Conservation (phyloP, 2,888 invertebrate genomes). For the Athripsodes cinereus region DNA sequence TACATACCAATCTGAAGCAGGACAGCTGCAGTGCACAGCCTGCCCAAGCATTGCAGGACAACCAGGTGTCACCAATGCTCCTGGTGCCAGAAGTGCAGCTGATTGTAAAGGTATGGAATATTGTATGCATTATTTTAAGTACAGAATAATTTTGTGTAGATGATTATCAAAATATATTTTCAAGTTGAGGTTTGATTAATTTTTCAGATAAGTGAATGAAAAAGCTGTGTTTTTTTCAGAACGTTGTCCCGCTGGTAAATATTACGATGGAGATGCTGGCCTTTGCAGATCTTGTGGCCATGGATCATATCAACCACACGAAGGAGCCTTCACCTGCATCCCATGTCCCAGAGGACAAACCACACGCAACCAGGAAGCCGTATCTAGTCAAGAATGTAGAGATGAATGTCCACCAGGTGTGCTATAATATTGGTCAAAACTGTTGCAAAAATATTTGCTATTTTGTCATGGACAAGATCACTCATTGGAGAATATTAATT, state of each 20-base stretch:
- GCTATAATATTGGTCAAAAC: too few species aligned
- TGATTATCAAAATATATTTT: too few species aligned
- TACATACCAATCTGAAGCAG: conserved; percentile 89
- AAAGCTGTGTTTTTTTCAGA: conserved; percentile 57
- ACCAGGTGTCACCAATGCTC: conserved; percentile 79
- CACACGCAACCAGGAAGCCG: conserved; percentile 84
- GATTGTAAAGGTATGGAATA: conserved; percentile 80
- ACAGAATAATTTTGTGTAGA: too few species aligned
- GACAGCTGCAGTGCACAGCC: conserved; percentile 79
- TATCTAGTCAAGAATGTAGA: conserved; percentile 79
- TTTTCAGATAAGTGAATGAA: too few species aligned
- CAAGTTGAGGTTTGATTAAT: too few species aligned
- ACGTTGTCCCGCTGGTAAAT: conserved; percentile 90
- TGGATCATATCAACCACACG: conserved; percentile 87
- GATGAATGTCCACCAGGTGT: conserved; percentile 76
- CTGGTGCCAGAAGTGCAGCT: conserved; percentile 80
- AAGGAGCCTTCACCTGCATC: conserved; percentile 84
- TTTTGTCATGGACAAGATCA: too few species aligned
- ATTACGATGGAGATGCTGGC: conserved; percentile 82
- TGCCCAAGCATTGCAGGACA: conserved; percentile 91
- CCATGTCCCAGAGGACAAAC: conserved; percentile 89
- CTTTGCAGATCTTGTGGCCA: conserved; percentile 89
- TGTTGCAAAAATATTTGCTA: too few species aligned
- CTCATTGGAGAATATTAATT: too few species aligned
- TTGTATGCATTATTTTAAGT: too few species aligned